These are phyloP conservation scores for Dexiosoma caninum DNA, from an alignment of 2,888 invertebrate genomes.

Conservation along the genomic window DNA sequence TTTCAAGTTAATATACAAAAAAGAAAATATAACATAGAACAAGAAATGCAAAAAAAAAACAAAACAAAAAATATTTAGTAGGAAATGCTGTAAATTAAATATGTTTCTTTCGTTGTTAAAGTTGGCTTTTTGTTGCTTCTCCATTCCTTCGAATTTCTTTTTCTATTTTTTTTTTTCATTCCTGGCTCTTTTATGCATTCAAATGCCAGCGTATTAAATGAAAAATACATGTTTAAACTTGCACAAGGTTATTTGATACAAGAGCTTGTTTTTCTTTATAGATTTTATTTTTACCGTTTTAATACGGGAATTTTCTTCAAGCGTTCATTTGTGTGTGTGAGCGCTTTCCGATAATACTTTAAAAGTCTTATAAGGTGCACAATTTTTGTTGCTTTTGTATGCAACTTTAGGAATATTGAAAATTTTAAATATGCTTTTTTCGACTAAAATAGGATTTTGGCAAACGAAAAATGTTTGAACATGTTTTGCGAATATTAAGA, in stretches of 20 bases:
- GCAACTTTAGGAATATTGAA: conserved; percentile 16
- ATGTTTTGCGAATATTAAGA: conserved; percentile 33
- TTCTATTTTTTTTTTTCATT: not conserved
- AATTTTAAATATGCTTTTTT: conserved; percentile 15
- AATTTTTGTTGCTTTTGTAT: not conserved
- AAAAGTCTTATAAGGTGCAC: conserved; percentile 44
- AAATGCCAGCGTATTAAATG: conserved; percentile 59
- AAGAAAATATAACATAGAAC: conserved; percentile 36
- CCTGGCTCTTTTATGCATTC: no score
- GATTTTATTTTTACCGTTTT: conserved; percentile 62
- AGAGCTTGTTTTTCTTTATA: conserved; percentile 54
- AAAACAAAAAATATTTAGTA: conserved; percentile 30
- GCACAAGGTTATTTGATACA: conserved; percentile 64
- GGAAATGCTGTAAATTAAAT: conserved; percentile 64
- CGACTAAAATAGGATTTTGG: conserved; percentile 19
- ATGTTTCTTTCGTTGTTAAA: conserved; percentile 46
- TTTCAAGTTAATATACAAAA: conserved; percentile 32
- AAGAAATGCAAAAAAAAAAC: conserved; percentile 14
- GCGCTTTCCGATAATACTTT: conserved; percentile 32
- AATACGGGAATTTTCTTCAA: conserved; percentile 52
- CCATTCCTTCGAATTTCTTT: not conserved
- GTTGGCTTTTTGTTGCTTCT: conserved; percentile 28
- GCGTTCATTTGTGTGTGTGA: not conserved
- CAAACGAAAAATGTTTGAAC: conserved; percentile 36
- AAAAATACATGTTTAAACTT: conserved; percentile 61